These are phyloP conservation scores for Archegozetes longisetosus DNA, from an alignment of 1,140 invertebrate species.

Conservation along the genomic window DNA sequence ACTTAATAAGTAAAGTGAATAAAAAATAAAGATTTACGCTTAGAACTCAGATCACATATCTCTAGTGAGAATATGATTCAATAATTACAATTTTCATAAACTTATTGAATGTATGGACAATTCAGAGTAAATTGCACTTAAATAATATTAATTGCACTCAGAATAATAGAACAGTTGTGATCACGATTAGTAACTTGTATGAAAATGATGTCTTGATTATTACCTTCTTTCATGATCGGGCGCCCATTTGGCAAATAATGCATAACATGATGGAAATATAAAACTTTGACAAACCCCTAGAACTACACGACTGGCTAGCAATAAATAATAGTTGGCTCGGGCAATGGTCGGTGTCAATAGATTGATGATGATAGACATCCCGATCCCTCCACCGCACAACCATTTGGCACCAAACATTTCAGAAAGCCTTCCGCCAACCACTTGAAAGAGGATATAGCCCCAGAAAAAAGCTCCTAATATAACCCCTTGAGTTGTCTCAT, in stretches of 20 bases:
- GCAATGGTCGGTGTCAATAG: conserved; percentile 16
- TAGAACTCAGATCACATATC: too few relatives aligned
- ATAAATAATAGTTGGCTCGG: conserved; percentile 1
- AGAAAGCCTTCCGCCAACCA: conserved; percentile 59
- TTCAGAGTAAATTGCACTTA: too few relatives aligned
- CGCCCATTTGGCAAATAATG: conserved; percentile 26
- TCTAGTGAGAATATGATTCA: too few relatives aligned
- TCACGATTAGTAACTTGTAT: too few relatives aligned
- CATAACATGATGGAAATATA: conserved; percentile 26
- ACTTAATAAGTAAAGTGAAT: too few relatives aligned
- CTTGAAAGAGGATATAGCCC: conserved; percentile 63
- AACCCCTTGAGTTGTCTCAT: conserved; percentile 26
- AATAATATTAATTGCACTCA: too few relatives aligned
- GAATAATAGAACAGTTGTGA: too few relatives aligned
- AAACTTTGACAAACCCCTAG: conserved; percentile 21
- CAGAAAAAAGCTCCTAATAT: conserved; percentile 69
- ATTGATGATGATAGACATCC: neutral
- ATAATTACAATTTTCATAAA: too few relatives aligned
- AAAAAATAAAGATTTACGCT: too few relatives aligned
- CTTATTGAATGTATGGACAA: too few relatives aligned
- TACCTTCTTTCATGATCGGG: conserved; percentile 15
- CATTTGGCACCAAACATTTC: conserved; percentile 58
- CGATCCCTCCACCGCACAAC: conserved; percentile 35
- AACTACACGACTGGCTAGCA: conserved; percentile 13
- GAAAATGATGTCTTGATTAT: too few relatives aligned